Base-by-base conservation (phyloP, 1,140 invertebrate species). In the Aradophagus sp. region DNA sequence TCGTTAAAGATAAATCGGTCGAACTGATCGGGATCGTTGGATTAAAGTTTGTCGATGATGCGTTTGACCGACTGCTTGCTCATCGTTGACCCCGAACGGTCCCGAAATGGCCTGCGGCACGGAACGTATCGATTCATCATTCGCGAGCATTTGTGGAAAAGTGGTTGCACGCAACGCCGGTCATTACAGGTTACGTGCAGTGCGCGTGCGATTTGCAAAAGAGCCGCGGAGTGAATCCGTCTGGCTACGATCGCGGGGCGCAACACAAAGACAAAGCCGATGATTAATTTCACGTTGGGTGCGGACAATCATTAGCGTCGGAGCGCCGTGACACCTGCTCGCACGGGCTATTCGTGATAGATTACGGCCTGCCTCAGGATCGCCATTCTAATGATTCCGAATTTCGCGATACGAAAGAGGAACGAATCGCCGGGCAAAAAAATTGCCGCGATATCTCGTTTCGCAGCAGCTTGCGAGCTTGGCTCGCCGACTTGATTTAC, bases 291-390 rank as follows among this genome's bases (percentile, higher is more conserved):
- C 69, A 78, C 73, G 67, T 78, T 78, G 79, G 77, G 80, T 68
- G 77, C 75, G 75, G 73, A 77, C 74, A 74, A 81, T 81, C 80
- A 80, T 81, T 81, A 80, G 70, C 74, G 80, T 75, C 77, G 71
- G 72, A 75, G 67, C 73, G 73, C 75, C 78, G 78, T 81, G 77
- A 80, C 76, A 81, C 77, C 79, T 77, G 79, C 79, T 74, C 75
- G 78, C 81, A 80, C 78, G 80, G 79, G 78, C 74, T 73, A 78
- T 78, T 82, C 75, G 76, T 84, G 83, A 84, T 84, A 82, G 80
- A 84, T 84, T 82, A 66, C 80, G 48, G 39, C 67, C 47, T 73
- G 65, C 70, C 66, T 41, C 42, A 70, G 77, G 66, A 80, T 79
- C 77, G 63, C 50, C 29, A 65, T 81, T 80, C 76, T 83, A 84